Evolutionary conservation across 1,140 invertebrate genomes (phyloP).

Genomic region (Globodera ellingtonae): DNA sequence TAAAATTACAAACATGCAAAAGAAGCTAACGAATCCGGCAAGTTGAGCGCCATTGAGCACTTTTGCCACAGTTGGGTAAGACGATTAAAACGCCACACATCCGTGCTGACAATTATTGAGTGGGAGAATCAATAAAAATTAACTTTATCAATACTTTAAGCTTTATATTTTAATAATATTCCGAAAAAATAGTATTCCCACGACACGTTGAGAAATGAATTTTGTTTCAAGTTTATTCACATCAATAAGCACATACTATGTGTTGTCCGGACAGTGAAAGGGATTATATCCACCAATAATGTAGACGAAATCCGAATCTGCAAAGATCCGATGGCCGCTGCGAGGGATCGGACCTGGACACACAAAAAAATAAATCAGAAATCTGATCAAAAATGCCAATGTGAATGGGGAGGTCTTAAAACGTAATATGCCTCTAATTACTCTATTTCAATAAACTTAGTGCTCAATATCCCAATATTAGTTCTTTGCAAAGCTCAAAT

Average conservation of each 20-base stretch:
- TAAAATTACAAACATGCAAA: slow-evolving; percentile 36
- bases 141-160: neutral
- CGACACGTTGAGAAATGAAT: neutral
- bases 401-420: too few species aligned
- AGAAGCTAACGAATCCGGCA: slow-evolving; percentile 32
- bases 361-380: neutral
- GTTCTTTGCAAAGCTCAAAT: too few species aligned
- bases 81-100: slow-evolving; percentile 41
- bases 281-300: slow-evolving; percentile 40
- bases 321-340: slow-evolving; percentile 41
- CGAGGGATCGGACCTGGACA: slow-evolving; percentile 37
- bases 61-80: slow-evolving; percentile 39
- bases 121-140: too few species aligned
- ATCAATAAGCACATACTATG: slow-evolving; percentile 24
- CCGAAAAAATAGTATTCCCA: neutral
- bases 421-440: too few species aligned
- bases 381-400: too few species aligned
- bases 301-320: slow-evolving; percentile 35
- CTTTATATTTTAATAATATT: neutral
- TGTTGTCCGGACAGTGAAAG: slow-evolving; percentile 11
- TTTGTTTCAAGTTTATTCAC: neutral
- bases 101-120: slow-evolving; percentile 12
- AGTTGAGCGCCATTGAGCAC: slow-evolving; percentile 17
- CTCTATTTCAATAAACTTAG: too few species aligned
- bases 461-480: too few species aligned